Base-by-base conservation (phyloP, 1,140 invertebrate species). In the Halyomorpha halys region DNA sequence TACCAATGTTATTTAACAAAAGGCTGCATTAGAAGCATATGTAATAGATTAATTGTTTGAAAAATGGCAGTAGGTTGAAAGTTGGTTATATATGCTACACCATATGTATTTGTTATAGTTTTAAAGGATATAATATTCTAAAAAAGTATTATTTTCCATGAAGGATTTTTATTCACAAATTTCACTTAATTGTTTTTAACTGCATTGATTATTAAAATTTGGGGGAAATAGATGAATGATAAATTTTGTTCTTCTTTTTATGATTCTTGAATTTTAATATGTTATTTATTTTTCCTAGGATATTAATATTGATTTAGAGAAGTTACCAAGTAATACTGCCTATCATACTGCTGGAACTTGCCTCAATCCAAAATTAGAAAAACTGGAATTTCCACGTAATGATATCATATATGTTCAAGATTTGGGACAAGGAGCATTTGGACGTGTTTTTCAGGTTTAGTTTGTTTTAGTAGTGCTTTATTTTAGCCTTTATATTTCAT, bases 401-500 rank as follows among this genome's bases (percentile, higher is more conserved):
- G 90, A 97, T 72, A 95, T 98, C 44, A 92, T 97, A 67, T 97
- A 96, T 70, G 86, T 97, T 49, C 79, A 87, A 66, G 94, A 97
- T 71, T 79, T 97, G 63, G 94, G 94, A 0, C 93, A 97, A 73
- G 94, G 94, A 39, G 94, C 94, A 39, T 97, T 97, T 78, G 94
- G 94, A 0, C 80, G 93, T 70, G 94, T 98, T 0, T 97, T 97
- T 74, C 90, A 80, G 72, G 78, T 78, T 39, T 39, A 30, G 27
- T 66, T 16, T 61, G 13, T 49, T n/a, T 49, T n/a, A 18, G 6
- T 59, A 59, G 9, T 49, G 5, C 16, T 49, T 19, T 13, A 49
- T n/a, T 49, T 49, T 49, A 49, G 6, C 47, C n/a, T 21, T 2
- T 2, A 11, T 11, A 13, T 8, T 49, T 2, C n/a, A 19, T 49